phyloP scores from a whole-genome alignment of 2,797 vertebrate genomes.

The Xenentodon cancila region DNA sequence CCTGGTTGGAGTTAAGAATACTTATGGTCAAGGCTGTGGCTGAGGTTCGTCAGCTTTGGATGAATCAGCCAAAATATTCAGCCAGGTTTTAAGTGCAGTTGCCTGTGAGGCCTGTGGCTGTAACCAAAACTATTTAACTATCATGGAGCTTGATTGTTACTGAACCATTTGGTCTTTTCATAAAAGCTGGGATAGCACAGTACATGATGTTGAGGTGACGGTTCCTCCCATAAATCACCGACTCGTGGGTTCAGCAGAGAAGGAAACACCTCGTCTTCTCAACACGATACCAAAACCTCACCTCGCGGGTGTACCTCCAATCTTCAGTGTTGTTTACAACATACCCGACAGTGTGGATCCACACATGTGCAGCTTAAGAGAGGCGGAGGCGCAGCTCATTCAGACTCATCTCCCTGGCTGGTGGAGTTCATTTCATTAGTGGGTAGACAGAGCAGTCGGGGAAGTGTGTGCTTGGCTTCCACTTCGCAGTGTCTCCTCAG shows the following conservation, averaged over 20 bases:
- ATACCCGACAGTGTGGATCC: conserved; percentile 53
- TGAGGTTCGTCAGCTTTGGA: conserved; percentile 33
- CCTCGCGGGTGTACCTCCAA: conserved; percentile 40
- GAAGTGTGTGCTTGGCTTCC: conserved; percentile 54
- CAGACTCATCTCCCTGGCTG: conserved; percentile 47
- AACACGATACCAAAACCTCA: conserved; percentile 53
- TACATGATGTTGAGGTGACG: conserved; percentile 49
- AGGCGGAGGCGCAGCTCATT: conserved; percentile 53
- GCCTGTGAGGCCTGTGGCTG: conserved; percentile 40
- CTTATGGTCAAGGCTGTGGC: conserved; percentile 44
- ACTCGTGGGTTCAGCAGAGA: conserved; percentile 49
- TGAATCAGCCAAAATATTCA: conserved; percentile 57
- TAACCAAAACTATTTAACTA: conserved; percentile 42
- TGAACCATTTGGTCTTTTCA: conserved; percentile 44
- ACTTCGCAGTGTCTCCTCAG: conserved; percentile 49
- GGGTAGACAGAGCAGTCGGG: conserved; percentile 41
- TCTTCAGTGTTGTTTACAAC: conserved; percentile 56
- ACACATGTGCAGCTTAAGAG: conserved; percentile 30
- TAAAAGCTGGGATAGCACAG: conserved; percentile 22
- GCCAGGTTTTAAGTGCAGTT: conserved; percentile 38
- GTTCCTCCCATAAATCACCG: conserved; percentile 38
- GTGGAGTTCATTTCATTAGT: conserved; percentile 66
- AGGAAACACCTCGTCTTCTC: conserved; percentile 32
- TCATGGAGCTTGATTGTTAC: conserved; percentile 10
- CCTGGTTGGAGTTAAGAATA: conserved; percentile 28